Evolutionary conservation across 2,888 invertebrate species (phyloP), one percentile per base, ranked within the genome.

Genomic region (Margaritifera margaritifera): DNA sequence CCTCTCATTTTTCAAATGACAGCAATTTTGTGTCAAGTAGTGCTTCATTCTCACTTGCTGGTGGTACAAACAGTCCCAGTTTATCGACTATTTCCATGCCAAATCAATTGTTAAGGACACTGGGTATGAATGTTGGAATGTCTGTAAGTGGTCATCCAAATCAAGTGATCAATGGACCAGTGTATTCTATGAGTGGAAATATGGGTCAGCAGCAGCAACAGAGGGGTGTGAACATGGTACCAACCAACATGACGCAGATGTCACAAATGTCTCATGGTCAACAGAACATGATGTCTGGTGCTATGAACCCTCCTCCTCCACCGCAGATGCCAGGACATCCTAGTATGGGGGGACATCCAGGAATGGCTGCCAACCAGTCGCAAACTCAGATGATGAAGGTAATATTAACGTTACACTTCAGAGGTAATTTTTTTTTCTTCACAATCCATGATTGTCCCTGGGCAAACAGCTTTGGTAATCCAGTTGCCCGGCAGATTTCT

Each of bases 151-250:
- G 76, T 53, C 84, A 80, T 67, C 78, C 73, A 55, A 83, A 83
- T 78, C 84, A 80, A 66, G 80, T 84, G 78, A 80, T 89, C 76
- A 89, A 89, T 81, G 89, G 89, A 73, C 89, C 87, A 64, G 85
- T 83, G 65, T 81, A 81, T 72, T 79, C 83, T 75, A 74, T 77
- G 59, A 79, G 80, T 72, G 80, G 80, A 42, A 70, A 68, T 15
- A 42, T 42, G 42, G 42, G 42, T 78, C 71, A 80, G 71, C 75
- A 63, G 61, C 79, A 53, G 72, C 75, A 66, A 75, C 75, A 68
- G 68, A 79, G 69, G 69, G 78, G 68, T 64, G 71, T 72, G 70
- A 77, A 54, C 72, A 79, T 75, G 74, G 79, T 60, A 71, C 42
- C 22, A 69, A 63, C 59, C 69, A 64, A 19, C 42, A 53, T 22